Evolutionary conservation across 1,140 invertebrate species (phyloP), one percentile per base, ranked within the genome.

Genomic region (Cotesia typhae): DNA sequence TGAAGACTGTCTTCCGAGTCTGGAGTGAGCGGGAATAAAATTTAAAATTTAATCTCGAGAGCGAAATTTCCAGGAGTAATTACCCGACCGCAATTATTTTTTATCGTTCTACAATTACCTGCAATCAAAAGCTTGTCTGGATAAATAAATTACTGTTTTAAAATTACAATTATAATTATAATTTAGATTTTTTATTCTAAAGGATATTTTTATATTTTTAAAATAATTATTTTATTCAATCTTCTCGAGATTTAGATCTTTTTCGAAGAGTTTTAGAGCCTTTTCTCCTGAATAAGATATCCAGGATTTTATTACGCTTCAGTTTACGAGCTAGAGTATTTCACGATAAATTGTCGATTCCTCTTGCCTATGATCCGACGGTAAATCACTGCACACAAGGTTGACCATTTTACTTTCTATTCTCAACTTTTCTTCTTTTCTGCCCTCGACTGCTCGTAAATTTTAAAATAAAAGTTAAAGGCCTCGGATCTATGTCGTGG

Each of bases 261-360:
- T 28, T 28, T 28, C 1, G 28, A 28, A 28, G 28, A 28, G 28
- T 28, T 28, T 28, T 28, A 28, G 28, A 28, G 28, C 28, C 28
- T 28, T 28, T 28, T 28, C 28, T 28, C 28, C 28, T 1, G 70
- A 66, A 76, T 74, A 79, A 59, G 20, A 63, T 60, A 70, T 9
- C 52, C 41, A 51, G 35, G 67, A 76, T 74, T 76, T 66, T 70
- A 72, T 72, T 75, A 76, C 74, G 76, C 78, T 47, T 47, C 77
- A 78, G 75, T 79, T 81, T 78, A 80, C 77, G 76, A 79, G 76
- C 82, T 75, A 71, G 76, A 83, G 80, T 84, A 81, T 83, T 79
- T 80, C 73, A 79, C 80, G 78, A 82, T 82, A 79, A 82, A 84
- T 83, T 78, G 79, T 78, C 78, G 81, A 83, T 83, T 82, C 78